phyloP scores from a whole-genome alignment of 2,797 vertebrate genomes.

The Acomys russatus region DNA sequence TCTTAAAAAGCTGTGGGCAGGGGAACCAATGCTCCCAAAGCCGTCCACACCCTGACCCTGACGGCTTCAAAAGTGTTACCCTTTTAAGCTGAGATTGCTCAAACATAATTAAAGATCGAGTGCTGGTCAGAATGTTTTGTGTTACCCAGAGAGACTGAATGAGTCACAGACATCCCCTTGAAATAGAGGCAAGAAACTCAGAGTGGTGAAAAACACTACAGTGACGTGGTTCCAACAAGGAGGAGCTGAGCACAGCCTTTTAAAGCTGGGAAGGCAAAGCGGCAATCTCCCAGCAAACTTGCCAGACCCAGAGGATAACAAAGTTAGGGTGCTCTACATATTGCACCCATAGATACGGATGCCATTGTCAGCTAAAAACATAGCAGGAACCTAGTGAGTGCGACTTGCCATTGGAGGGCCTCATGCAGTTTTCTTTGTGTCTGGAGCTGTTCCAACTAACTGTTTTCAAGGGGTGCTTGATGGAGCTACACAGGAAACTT shows the following conservation, averaged over 20 bases:
- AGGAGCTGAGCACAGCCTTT: not conserved
- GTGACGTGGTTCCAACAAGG: not conserved
- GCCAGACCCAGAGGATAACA: constrained; percentile 7
- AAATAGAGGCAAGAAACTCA: not conserved
- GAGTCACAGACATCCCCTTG: constrained; percentile 19
- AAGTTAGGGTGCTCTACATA: not conserved
- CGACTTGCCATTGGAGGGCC: not conserved
- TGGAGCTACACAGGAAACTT: constrained; percentile 5
- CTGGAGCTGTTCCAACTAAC: constrained; percentile 23
- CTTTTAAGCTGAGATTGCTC: constrained; percentile 2
- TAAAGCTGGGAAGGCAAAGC: not conserved
- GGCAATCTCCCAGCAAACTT: not conserved
- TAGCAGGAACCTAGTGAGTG: not conserved
- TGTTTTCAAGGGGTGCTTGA: constrained; percentile 18
- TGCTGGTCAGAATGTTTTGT: constrained; percentile 21
- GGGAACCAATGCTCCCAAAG: not conserved
- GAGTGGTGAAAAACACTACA: not conserved
- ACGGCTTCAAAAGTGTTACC: constrained; percentile 3
- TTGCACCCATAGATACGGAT: not conserved
- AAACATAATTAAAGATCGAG: constrained; percentile 44
- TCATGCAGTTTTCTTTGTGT: constrained; percentile 11
- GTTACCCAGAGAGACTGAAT: not conserved
- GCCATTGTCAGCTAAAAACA: not conserved
- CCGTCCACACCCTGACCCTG: not conserved
- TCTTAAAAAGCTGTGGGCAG: not conserved